Conservation (phyloP, 2,113 vertebrate genomes). For the Sardina pilchardus region DNA sequence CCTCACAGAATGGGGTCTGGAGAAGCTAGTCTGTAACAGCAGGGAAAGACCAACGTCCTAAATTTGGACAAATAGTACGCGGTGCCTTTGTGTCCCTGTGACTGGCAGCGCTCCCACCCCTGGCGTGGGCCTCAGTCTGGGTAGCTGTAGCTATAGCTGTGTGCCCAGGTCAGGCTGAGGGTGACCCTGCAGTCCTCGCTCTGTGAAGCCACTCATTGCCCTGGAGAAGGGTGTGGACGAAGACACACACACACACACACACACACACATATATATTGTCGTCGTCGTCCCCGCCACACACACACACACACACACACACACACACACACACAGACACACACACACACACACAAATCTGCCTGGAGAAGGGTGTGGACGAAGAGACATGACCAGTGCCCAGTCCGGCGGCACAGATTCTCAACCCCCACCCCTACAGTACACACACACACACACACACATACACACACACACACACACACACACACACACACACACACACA, state of each 20-base stretch:
- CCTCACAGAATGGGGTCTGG: background rate
- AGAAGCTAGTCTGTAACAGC: background rate
- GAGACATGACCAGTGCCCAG: background rate
- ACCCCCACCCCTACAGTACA: background rate
- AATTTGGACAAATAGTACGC: background rate
- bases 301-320: too few species aligned
- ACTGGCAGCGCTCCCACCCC: too few species aligned
- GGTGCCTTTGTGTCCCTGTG: background rate
- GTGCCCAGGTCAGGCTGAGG: background rate
- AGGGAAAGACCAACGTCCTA: background rate
- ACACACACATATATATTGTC: too few species aligned
- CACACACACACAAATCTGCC: too few species aligned
- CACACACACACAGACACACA: too few species aligned
- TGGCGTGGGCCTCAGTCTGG: background rate
- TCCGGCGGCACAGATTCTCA: background rate
- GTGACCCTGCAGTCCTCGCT: background rate
- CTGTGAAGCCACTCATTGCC: constrained; percentile 12
- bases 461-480: too few species aligned
- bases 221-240: background rate
- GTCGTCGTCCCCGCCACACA: too few species aligned
- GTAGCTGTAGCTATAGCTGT: too few species aligned
- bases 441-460: too few species aligned
- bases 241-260: too few species aligned
- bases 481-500: too few species aligned
- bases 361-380: background rate